phyloP scores from a whole-genome alignment of 2,797 vertebrate species.

The Rhynchotus rufescens region DNA sequence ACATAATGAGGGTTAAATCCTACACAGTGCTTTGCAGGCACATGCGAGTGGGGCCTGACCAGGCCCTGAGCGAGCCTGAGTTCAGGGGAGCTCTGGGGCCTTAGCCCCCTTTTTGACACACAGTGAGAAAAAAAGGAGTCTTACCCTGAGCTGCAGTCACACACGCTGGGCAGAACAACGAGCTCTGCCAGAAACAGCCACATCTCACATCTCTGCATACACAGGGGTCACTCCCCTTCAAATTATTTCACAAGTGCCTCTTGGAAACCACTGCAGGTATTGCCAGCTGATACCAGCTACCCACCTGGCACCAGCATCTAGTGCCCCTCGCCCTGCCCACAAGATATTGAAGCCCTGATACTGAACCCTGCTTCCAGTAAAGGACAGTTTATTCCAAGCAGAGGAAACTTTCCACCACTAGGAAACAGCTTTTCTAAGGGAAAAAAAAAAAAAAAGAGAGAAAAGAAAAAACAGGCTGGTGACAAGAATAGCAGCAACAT shows the following conservation, averaged over 20 bases:
- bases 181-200: not conserved
- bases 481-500: not conserved
- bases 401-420: not conserved
- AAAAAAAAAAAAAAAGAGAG: no score
- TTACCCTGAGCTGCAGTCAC: not conserved
- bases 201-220: no score
- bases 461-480: not conserved
- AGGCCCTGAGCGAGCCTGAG: not conserved
- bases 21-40: not conserved
- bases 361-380: not conserved
- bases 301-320: not conserved
- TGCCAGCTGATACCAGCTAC: not conserved
- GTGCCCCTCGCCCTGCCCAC: not conserved
- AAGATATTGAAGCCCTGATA: not conserved
- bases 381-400: not conserved
- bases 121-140: not conserved
- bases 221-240: not conserved
- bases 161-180: not conserved
- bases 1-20: slow-evolving; percentile 47
- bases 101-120: rapidly evolving
- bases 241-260: not conserved
- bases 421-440: not conserved
- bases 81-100: not conserved
- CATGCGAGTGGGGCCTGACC: not conserved
- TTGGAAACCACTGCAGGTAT: not conserved